A percentile compares a stretch with the other conserved stretches of the same genome.
Conservation (phyloP, 2,113 vertebrate species). For the Pangasianodon hypophthalmus region DNA sequence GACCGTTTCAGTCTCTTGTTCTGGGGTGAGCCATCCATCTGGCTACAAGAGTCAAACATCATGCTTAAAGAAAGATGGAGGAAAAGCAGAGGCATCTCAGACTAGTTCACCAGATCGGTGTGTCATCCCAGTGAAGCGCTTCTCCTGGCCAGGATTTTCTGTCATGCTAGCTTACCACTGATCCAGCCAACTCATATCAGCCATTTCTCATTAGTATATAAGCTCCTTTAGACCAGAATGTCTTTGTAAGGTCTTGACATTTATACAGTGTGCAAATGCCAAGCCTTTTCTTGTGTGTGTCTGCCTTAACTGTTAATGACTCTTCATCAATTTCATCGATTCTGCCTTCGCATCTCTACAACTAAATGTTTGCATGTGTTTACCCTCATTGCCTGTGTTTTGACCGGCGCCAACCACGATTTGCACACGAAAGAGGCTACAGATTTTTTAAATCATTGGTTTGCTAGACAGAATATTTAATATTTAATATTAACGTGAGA, state of each 20-base stretch:
- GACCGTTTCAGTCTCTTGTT: background rate
- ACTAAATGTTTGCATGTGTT: background rate
- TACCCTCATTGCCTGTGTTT: background rate
- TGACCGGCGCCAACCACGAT: background rate
- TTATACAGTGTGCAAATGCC: background rate
- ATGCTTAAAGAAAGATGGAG: background rate
- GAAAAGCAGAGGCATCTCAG: background rate
- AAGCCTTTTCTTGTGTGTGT: background rate
- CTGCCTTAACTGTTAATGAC: slow-evolving; percentile 1
- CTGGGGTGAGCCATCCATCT: background rate
- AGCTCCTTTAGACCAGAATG: background rate
- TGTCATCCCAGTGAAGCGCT: background rate
- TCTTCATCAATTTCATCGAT: background rate
- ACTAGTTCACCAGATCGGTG: no score
- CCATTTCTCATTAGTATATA: slow-evolving; percentile 12
- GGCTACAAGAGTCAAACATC: background rate
- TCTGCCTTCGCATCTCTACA: background rate
- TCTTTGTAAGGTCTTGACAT: background rate
- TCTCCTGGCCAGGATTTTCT: background rate
- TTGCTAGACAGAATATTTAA: background rate
- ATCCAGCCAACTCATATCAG: background rate
- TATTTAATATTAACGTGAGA: no score
- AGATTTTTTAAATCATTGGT: background rate
- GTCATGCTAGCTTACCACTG: background rate
- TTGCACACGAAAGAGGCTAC: background rate